Conservation (phyloP, 2,888 invertebrate species). For the Hypolimnas misippus region DNA sequence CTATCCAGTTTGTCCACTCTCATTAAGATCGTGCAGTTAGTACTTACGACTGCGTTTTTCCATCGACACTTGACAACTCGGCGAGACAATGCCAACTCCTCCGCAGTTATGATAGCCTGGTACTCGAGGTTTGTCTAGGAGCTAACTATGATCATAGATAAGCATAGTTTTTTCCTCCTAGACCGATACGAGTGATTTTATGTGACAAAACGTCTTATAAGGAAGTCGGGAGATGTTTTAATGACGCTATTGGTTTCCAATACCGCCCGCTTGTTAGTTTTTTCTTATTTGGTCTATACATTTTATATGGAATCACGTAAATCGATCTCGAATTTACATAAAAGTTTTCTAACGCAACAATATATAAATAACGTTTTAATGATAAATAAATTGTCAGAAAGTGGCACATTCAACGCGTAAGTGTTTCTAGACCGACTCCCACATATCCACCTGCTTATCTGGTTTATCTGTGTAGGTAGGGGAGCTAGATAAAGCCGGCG, state of each 20-base stretch:
- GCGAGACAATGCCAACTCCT: slow-evolving; percentile 61
- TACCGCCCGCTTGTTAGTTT: slow-evolving; percentile 19
- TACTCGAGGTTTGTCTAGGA: slow-evolving; percentile 71
- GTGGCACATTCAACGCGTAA: slow-evolving; percentile 28
- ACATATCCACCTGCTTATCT: slow-evolving; percentile 70
- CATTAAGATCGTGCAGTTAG: slow-evolving; percentile 74
- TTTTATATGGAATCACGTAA: slow-evolving; percentile 10
- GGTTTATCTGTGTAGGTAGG: slow-evolving; percentile 58
- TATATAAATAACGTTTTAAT: slow-evolving; percentile 13
- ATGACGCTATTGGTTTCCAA: slow-evolving; percentile 52
- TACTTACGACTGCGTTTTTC: slow-evolving; percentile 72
- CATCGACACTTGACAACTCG: slow-evolving; percentile 58
- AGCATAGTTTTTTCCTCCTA: slow-evolving; percentile 45
- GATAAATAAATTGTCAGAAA: slow-evolving; percentile 30
- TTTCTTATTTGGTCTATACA: slow-evolving; percentile 26
- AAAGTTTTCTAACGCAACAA: slow-evolving; percentile 4
- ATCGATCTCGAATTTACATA: slow-evolving; percentile 7
- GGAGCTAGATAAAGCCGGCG: slow-evolving; percentile 54
- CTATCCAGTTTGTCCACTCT: slow-evolving; percentile 82
- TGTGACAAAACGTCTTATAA: slow-evolving; percentile 46
- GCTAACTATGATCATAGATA: slow-evolving; percentile 79
- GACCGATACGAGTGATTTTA: slow-evolving; percentile 36
- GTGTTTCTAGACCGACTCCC: slow-evolving; percentile 46
- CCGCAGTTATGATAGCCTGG: slow-evolving; percentile 64
- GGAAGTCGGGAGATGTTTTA: slow-evolving; percentile 48